Conservation (phyloP, 92 coral and sea anemone genomes). For the Palythoa grandis region DNA sequence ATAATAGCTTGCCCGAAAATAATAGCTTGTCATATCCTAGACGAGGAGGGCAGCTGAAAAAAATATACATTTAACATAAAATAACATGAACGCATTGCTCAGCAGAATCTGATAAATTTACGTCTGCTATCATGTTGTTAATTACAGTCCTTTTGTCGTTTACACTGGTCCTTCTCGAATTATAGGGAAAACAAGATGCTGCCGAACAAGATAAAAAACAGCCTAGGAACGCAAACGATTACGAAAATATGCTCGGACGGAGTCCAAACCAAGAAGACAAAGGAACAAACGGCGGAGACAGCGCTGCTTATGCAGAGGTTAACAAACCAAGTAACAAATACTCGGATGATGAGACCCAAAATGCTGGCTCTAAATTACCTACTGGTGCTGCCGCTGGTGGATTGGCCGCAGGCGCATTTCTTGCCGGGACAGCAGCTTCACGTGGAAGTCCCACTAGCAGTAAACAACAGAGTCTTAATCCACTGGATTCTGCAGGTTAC, state of each 20-base stretch:
- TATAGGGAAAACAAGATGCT: background rate
- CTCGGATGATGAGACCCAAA: background rate
- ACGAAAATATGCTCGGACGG: background rate
- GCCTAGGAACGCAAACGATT: background rate
- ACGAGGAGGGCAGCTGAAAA: too few relatives aligned
- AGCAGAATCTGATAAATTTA: too few relatives aligned
- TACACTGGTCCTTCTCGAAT: too few relatives aligned
- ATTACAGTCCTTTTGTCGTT: too few relatives aligned
- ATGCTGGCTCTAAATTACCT: background rate
- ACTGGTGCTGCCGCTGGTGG: slow-evolving; percentile 15
- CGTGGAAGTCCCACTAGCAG: slow-evolving; percentile 10
- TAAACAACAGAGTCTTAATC: slow-evolving; percentile 18
- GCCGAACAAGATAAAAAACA: background rate
- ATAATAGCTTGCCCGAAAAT: too few relatives aligned
- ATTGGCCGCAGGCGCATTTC: slow-evolving; percentile 7
- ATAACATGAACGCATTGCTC: too few relatives aligned
- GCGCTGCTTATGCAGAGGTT: background rate
- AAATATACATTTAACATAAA: too few relatives aligned
- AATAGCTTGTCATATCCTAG: too few relatives aligned
- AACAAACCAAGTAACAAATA: background rate
- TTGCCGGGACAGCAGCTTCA: slow-evolving; percentile 7
- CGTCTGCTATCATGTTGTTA: too few relatives aligned
- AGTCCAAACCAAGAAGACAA: background rate
- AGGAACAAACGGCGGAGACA: background rate
- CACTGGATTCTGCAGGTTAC: background rate